Conservation (phyloP, 2,113 vertebrate species). For the Gobius niger region DNA sequence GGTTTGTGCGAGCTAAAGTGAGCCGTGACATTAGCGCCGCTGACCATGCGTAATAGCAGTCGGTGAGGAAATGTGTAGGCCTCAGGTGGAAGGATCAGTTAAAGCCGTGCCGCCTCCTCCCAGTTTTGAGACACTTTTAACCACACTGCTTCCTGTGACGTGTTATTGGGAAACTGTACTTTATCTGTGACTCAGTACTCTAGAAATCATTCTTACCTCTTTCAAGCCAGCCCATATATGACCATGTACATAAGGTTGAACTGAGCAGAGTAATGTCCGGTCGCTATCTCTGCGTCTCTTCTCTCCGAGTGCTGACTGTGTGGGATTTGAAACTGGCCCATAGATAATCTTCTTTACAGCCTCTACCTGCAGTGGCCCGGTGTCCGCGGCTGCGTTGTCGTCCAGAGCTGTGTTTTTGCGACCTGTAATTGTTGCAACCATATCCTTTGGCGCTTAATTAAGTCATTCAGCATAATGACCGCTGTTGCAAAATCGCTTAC, state of each 20-base stretch:
- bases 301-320: conserved; percentile 59
- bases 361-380: neutral
- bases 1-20: neutral
- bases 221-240: neutral
- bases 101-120: neutral
- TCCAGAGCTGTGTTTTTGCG: neutral
- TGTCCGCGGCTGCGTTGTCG: neutral
- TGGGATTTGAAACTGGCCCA: conserved; percentile 52
- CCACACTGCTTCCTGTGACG: conserved; percentile 16
- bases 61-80: neutral
- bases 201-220: conserved; percentile 10
- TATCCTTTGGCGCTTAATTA: too few species aligned
- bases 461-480: neutral
- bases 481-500: neutral
- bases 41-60: neutral
- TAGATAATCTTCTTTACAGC: conserved; percentile 51
- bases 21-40: conserved; percentile 11
- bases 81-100: neutral
- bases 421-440: neutral
- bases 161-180: neutral
- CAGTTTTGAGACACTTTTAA: conserved; percentile 4
- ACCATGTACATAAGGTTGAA: neutral
- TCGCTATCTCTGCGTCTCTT: conserved; percentile 13
- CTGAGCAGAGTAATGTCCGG: conserved; percentile 26
- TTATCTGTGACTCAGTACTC: neutral